These are phyloP conservation scores for Andrena minutula DNA, from an alignment of 2,888 invertebrate species.

Conservation along the genomic window DNA sequence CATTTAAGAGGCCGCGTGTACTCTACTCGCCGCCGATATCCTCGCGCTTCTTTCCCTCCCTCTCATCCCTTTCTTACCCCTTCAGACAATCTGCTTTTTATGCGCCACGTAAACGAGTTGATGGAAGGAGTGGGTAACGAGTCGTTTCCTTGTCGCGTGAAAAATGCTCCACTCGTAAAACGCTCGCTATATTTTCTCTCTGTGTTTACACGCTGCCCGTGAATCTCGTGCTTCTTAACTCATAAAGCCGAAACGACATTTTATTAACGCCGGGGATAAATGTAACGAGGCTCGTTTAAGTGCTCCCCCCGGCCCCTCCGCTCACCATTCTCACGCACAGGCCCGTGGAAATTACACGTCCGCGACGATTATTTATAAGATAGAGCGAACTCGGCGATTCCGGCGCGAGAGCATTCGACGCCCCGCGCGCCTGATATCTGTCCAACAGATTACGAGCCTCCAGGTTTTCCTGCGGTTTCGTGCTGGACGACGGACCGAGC, in stretches of 20 bases:
- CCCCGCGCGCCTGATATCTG: neutral
- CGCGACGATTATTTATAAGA: conserved; percentile 37
- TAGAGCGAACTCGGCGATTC: neutral
- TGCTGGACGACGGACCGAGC: neutral
- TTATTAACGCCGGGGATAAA: conserved; percentile 62
- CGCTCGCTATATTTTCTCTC: conserved; percentile 54
- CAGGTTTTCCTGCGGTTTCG: neutral
- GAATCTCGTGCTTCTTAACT: conserved; percentile 64
- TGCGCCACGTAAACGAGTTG: conserved; percentile 57
- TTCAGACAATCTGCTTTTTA: conserved; percentile 65
- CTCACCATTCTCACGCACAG: too few species aligned
- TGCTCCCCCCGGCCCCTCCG: neutral
- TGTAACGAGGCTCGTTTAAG: conserved; percentile 63
- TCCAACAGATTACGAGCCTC: conserved; percentile 7
- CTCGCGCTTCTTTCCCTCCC: conserved; percentile 28
- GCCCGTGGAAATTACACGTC: conserved; percentile 17
- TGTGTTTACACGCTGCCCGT: conserved; percentile 48
- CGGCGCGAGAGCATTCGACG: neutral
- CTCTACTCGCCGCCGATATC: conserved; percentile 51
- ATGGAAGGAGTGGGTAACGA: conserved; percentile 57
- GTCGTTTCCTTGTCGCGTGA: conserved; percentile 60
- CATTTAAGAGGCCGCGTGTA: conserved; percentile 30
- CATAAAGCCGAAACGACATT: conserved; percentile 65
- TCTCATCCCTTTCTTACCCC: conserved; percentile 9
- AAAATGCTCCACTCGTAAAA: conserved; percentile 70